These are phyloP conservation scores for Epinotia nisella DNA, from an alignment of 2,888 invertebrate species.

Conservation along the genomic window DNA sequence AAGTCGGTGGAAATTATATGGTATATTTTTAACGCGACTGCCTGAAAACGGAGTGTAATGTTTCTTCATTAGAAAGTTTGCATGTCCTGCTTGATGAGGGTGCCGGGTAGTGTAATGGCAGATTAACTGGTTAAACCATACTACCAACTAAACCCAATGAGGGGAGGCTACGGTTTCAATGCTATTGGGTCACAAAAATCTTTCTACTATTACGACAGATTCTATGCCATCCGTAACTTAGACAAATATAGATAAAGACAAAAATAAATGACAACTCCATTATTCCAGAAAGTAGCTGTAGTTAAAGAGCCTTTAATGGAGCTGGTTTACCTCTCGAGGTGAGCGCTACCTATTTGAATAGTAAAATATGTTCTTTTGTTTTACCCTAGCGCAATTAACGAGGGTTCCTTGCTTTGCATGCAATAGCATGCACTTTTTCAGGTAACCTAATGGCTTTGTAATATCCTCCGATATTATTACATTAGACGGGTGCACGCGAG, in stretches of 20 bases:
- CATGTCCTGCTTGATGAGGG: no score
- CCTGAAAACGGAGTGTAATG: no score
- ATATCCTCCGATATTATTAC: constrained; percentile 65
- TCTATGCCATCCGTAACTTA: neutral
- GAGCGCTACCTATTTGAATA: constrained; percentile 31
- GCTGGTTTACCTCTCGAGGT: constrained; percentile 38
- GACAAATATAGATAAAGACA: neutral
- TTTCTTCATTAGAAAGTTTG: no score
- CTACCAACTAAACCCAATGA: neutral
- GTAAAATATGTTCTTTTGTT: constrained; percentile 34
- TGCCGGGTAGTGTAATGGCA: no score
- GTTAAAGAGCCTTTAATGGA: constrained; percentile 26
- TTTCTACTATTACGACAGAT: neutral
- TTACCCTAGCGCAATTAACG: constrained; percentile 33
- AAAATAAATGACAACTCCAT: neutral
- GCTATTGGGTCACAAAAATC: no score
- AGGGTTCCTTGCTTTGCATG: constrained; percentile 47
- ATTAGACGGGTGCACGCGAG: constrained; percentile 61
- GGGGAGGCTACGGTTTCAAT: neutral
- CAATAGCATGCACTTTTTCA: constrained; percentile 54
- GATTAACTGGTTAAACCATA: neutral
- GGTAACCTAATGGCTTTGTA: constrained; percentile 63
- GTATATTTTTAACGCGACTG: neutral
- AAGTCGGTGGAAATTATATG: neutral
- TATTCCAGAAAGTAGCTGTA: neutral